Conservation (phyloP, 2,888 invertebrate species). For the Hedychridium roseum region DNA sequence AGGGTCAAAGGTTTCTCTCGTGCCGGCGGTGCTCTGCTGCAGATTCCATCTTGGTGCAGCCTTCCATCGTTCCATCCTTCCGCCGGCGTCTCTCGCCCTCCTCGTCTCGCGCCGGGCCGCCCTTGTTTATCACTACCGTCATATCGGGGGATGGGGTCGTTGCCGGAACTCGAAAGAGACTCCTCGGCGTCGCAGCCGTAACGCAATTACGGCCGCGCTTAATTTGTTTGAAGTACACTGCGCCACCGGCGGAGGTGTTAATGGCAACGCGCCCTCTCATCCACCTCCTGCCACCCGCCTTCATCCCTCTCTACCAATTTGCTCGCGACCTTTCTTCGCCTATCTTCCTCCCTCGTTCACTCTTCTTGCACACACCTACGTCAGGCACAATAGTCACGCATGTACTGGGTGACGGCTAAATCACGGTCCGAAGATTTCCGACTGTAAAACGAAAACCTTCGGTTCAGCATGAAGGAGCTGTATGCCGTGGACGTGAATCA, state of each 20-base stretch:
- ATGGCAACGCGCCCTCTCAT: constrained; percentile 53
- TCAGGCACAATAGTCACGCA: no score
- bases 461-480: no score
- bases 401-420: no score
- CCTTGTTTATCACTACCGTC: constrained; percentile 37
- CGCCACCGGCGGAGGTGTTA: constrained; percentile 54
- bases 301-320: constrained; percentile 23
- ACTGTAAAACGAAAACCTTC: no score
- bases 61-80: constrained; percentile 26
- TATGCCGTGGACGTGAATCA: no score
- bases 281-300: constrained; percentile 25
- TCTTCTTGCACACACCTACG: constrained; percentile 11
- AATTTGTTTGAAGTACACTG: constrained; percentile 62
- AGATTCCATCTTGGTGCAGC: constrained; percentile 29
- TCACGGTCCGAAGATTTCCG: no score
- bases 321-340: no score
- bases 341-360: constrained; percentile 3
- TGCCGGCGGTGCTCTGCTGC: constrained; percentile 25
- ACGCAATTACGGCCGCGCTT: constrained; percentile 60
- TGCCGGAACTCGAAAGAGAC: constrained; percentile 39
- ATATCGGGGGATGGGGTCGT: constrained; percentile 29
- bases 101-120: constrained; percentile 8
- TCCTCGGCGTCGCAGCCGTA: constrained; percentile 47
- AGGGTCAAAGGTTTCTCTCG: constrained; percentile 28
- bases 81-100: not conserved